A percentile compares a stretch with the other conserved stretches of the same genome.
These are phyloP conservation scores for Linnaemya tessellans DNA, from an alignment of 2,888 invertebrate species.

Conservation along the genomic window DNA sequence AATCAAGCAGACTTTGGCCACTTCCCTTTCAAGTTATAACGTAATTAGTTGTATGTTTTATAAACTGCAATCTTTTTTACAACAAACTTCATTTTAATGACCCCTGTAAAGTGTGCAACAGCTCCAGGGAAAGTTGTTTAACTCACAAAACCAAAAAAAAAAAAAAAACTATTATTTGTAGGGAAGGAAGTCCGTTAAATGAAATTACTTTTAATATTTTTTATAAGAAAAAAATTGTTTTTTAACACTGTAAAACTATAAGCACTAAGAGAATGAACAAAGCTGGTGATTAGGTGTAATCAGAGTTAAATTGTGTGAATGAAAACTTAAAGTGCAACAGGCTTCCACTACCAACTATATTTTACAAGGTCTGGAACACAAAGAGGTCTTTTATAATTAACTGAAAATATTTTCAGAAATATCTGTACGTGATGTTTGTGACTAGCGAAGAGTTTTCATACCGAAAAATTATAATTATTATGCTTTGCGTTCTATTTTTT, in stretches of 20 bases:
- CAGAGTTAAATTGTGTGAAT: slow-evolving; percentile 27
- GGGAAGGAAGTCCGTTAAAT: slow-evolving; percentile 23
- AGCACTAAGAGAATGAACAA: background rate
- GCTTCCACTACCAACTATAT: background rate
- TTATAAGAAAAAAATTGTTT: background rate
- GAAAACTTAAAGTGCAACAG: background rate
- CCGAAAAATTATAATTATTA: no score
- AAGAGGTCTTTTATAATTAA: no score
- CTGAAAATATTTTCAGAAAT: no score
- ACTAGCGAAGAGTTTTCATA: no score
- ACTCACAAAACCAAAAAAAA: background rate
- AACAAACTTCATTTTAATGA: slow-evolving; percentile 68
- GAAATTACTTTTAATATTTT: slow-evolving; percentile 13
- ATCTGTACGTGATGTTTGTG: no score
- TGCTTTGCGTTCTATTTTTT: no score
- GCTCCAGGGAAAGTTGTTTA: slow-evolving; percentile 19
- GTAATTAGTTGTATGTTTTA: slow-evolving; percentile 51
- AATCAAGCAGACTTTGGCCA: slow-evolving; percentile 28
- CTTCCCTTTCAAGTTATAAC: slow-evolving; percentile 18
- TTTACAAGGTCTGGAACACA: no score
- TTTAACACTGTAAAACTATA: slow-evolving; percentile 9
- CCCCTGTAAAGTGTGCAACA: slow-evolving; percentile 54
- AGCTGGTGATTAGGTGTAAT: slow-evolving; percentile 29
- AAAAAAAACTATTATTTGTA: background rate
- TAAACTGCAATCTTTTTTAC: background rate